Conservation (phyloP, 2,888 invertebrate genomes). For the Agriopis aurantiaria region DNA sequence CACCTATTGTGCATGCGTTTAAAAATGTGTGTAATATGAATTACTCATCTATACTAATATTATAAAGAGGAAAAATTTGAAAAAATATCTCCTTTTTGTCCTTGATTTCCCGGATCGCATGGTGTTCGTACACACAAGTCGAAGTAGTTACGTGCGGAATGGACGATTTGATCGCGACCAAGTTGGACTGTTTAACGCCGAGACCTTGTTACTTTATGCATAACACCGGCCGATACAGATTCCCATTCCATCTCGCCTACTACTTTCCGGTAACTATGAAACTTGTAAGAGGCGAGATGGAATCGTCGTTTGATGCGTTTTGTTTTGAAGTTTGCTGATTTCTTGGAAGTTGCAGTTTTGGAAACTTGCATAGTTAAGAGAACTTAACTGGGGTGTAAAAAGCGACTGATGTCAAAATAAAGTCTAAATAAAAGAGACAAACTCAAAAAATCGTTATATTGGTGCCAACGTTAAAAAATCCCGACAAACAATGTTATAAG, state of each 20-base stretch:
- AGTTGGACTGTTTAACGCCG: conserved; percentile 54
- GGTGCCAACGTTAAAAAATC: no score
- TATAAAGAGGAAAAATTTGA: no score
- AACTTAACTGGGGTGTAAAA: no score
- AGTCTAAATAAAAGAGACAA: no score
- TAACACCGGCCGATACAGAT: conserved; percentile 50
- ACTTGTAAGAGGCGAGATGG: no score
- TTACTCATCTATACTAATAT: no score
- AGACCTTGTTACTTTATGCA: conserved; percentile 57
- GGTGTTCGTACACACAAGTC: conserved; percentile 44
- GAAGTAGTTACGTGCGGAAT: conserved; percentile 63
- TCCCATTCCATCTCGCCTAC: conserved; percentile 40
- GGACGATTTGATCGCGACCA: conserved; percentile 61
- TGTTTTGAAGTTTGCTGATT: conserved; percentile 3
- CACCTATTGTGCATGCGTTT: no score
- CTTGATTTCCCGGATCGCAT: not conserved
- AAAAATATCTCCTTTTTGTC: not conserved
- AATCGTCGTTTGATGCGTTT: conserved; percentile 19
- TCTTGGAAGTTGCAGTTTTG: conserved; percentile 1
- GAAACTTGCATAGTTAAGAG: not conserved
- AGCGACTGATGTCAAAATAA: no score
- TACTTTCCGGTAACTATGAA: conserved; percentile 31
- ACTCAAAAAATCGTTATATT: no score
- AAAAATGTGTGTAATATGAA: no score
- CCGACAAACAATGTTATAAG: no score